Percentiles rank a stretch among this genome's conserved stretches.
Evolutionary conservation across 2,888 invertebrate species (phyloP).

Genomic region (Sinohyriopsis cumingii): DNA sequence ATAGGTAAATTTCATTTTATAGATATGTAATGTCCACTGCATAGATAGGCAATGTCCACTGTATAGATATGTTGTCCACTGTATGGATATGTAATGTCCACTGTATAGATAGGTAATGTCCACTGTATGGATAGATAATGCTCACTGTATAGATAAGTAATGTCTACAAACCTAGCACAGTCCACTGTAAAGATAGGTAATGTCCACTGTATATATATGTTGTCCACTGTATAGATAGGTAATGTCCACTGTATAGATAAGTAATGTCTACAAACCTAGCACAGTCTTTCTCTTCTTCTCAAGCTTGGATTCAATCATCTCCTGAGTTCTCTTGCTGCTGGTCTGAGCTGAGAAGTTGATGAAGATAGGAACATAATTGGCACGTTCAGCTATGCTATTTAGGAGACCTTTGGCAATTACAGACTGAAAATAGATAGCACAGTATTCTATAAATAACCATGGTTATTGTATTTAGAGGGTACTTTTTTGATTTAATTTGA

Average conservation of each 20-base stretch:
- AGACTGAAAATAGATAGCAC: conserved; percentile 73
- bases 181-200: background rate
- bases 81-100: too few species aligned
- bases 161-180: too few species aligned
- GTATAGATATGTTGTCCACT: too few species aligned
- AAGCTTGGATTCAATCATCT: conserved; percentile 88
- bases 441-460: background rate
- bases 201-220: background rate
- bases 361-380: conserved; percentile 82
- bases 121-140: too few species aligned
- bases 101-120: too few species aligned
- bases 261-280: conserved; percentile 70
- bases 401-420: conserved; percentile 85
- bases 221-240: background rate
- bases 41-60: too few species aligned
- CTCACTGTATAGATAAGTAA: too few species aligned
- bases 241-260: too few species aligned
- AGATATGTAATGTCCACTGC: too few species aligned
- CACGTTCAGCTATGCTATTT: conserved; percentile 77
- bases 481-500: background rate
- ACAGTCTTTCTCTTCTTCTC: conserved; percentile 87
- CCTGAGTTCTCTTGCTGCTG: conserved; percentile 84
- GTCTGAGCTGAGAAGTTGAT: conserved; percentile 95
- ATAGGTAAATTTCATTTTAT: too few species aligned
- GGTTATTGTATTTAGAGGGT: background rate